phyloP scores from a whole-genome alignment of 2,888 invertebrate genomes.

The Empis stercorea region DNA sequence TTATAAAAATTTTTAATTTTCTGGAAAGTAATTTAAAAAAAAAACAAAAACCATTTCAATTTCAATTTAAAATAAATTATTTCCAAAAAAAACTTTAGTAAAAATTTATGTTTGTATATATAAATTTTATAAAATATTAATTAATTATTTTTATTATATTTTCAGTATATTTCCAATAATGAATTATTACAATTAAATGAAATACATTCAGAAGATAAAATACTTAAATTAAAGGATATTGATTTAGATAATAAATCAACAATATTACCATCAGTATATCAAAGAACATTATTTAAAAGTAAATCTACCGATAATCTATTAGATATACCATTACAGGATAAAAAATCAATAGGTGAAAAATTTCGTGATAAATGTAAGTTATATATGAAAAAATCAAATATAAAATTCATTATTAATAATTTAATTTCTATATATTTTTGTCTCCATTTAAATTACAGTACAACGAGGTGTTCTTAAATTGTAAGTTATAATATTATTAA shows the following conservation, averaged over 20 bases:
- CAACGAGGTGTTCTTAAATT: conserved; percentile 25
- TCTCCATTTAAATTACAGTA: too few relatives aligned
- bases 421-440: neutral
- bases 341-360: conserved; percentile 30
- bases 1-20: too few relatives aligned
- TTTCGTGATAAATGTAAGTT: conserved; percentile 28
- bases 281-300: conserved; percentile 28
- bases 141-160: too few relatives aligned
- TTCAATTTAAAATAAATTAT: too few relatives aligned
- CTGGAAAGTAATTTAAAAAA: too few relatives aligned
- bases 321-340: conserved; percentile 28
- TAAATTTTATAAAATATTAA: too few relatives aligned
- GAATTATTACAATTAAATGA: too few relatives aligned
- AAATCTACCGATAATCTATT: conserved; percentile 29
- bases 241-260: conserved; percentile 12
- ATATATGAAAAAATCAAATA: neutral
- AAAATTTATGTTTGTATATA: too few relatives aligned
- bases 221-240: conserved; percentile 27
- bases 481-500: conserved; percentile 20
- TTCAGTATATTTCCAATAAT: conserved; percentile 24
- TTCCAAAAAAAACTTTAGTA: too few relatives aligned
- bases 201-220: conserved; percentile 22
- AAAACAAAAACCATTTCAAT: too few relatives aligned
- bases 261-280: neutral
- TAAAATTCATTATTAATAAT: neutral